Percentiles rank a stretch among this genome's conserved stretches.
Evolutionary conservation across 2,888 invertebrate genomes (phyloP).

Genomic region (Phanerotoma sp.): DNA sequence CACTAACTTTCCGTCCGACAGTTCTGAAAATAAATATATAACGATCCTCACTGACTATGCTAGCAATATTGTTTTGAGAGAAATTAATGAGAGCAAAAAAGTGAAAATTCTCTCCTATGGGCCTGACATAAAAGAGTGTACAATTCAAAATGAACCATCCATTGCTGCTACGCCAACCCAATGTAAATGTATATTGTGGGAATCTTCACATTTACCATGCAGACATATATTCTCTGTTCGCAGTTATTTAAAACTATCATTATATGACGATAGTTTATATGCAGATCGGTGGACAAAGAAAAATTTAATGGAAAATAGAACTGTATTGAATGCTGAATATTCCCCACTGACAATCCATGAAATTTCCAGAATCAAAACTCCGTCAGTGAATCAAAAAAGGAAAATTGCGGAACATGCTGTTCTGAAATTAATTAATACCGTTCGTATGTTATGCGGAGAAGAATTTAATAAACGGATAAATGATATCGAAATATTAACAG

Average conservation of each 20-base stretch:
- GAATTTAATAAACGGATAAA: no score
- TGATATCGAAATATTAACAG: no score
- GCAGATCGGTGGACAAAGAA: neutral
- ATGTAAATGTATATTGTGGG: neutral
- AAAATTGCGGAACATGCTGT: no score
- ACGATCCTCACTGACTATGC: neutral
- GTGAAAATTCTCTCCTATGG: neutral
- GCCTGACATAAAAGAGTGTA: neutral
- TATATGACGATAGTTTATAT: neutral
- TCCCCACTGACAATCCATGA: neutral
- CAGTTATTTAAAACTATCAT: neutral
- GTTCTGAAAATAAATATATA: neutral
- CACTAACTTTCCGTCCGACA: neutral
- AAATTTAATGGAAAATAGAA: neutral
- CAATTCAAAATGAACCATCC: neutral
- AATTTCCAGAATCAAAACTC: neutral
- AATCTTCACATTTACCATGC: neutral
- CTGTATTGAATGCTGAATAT: neutral
- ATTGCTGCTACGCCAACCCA: neutral
- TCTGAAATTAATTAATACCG: no score
- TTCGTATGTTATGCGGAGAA: no score
- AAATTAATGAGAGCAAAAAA: neutral
- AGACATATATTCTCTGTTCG: neutral
- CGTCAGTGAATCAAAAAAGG: constrained; percentile 2
- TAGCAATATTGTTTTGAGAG: constrained; percentile 3